A percentile compares a stretch with the other conserved stretches of the same genome.
Conservation (phyloP, 2,113 vertebrate genomes). For the Pelvicachromis taeniatus region DNA sequence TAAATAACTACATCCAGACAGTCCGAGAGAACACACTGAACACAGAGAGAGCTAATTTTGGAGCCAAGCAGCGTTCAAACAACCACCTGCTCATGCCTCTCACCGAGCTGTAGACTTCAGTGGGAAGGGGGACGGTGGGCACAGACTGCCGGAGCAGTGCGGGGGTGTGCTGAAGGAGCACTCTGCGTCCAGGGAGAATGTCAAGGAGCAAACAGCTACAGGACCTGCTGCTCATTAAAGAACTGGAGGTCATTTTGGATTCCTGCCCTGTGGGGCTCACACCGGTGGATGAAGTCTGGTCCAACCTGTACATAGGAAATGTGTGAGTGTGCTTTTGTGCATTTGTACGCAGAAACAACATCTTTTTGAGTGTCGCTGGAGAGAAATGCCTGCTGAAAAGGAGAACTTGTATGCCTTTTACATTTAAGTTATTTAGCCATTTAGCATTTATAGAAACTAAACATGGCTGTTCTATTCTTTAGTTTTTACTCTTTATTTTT, state of each 20-base stretch:
- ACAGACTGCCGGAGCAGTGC: neutral
- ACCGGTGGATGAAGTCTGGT: constrained; percentile 76
- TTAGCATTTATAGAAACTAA: neutral
- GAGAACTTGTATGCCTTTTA: neutral
- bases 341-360: neutral
- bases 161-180: constrained; percentile 5
- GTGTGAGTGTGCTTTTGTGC: constrained; percentile 69
- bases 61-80: constrained; percentile 19
- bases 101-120: constrained; percentile 24
- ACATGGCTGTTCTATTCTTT: neutral
- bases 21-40: constrained; percentile 8
- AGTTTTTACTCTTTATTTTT: neutral
- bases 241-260: constrained; percentile 68
- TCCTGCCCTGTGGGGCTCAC: constrained; percentile 74
- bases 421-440: neutral
- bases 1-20: constrained; percentile 30
- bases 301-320: constrained; percentile 76
- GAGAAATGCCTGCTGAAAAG: neutral
- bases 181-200: constrained; percentile 40
- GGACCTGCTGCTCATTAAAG: constrained; percentile 55
- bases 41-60: constrained; percentile 55
- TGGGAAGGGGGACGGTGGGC: neutral
- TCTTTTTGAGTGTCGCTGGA: neutral
- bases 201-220: constrained; percentile 37
- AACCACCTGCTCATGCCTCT: constrained; percentile 57